Evolutionary conservation across 1,140 invertebrate genomes (phyloP).

Genomic region (Sycophila sp.): DNA sequence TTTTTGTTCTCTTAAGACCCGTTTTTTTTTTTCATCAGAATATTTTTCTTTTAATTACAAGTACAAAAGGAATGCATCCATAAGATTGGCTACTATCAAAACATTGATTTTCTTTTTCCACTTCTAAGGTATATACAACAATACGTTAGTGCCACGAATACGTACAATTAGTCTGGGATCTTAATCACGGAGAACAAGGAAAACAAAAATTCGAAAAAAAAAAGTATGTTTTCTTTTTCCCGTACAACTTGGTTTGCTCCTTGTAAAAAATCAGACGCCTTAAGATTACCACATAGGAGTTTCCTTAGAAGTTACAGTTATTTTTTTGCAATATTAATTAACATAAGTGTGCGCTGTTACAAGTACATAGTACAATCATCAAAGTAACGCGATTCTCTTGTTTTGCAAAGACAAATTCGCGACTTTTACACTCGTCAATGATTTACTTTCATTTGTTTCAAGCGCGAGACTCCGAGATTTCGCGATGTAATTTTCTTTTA

Average conservation of each 20-base stretch:
- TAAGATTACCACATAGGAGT: slow-evolving; percentile 9
- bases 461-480: slow-evolving; percentile 26
- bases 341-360: slow-evolving; percentile 28
- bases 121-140: not conserved
- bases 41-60: not conserved
- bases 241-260: not conserved
- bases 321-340: not conserved
- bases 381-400: slow-evolving; percentile 31
- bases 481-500: slow-evolving; percentile 26
- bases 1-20: not conserved
- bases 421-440: slow-evolving; percentile 25
- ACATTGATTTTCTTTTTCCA: not conserved
- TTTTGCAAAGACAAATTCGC: slow-evolving; percentile 31
- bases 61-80: not conserved
- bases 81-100: no score
- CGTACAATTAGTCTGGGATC: no score
- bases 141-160: slow-evolving; percentile 1
- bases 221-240: not conserved
- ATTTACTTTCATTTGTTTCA: slow-evolving; percentile 39
- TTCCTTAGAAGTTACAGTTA: slow-evolving; percentile 7
- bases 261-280: slow-evolving; percentile 10
- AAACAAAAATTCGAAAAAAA: not conserved
- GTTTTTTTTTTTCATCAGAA: not conserved
- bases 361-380: slow-evolving; percentile 23
- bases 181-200: no score